Percentiles rank a stretch among this genome's conserved stretches.
phyloP scores from a whole-genome alignment of 2,888 invertebrate species.

The Ectropis crepuscularia region DNA sequence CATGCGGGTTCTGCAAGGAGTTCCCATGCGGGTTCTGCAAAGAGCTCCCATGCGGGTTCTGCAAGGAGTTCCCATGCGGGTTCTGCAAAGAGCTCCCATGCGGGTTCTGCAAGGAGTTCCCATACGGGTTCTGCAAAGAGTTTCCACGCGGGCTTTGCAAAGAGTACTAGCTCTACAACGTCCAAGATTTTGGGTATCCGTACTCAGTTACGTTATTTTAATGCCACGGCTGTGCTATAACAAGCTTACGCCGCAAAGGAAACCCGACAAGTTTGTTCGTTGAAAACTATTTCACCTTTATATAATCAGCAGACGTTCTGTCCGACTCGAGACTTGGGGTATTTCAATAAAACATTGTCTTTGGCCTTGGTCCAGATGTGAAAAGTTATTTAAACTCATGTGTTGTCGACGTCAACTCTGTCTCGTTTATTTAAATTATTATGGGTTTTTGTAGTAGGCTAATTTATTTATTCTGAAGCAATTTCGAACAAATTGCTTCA shows the following conservation, averaged over 20 bases:
- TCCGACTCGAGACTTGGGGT: constrained; percentile 9
- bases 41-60: too few species aligned
- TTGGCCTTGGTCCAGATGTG: constrained; percentile 33
- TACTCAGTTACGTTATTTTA: background rate
- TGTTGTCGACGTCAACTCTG: constrained; percentile 6
- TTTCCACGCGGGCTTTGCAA: too few species aligned
- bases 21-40: too few species aligned
- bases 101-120: too few species aligned
- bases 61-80: too few species aligned
- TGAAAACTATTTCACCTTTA: constrained; percentile 1
- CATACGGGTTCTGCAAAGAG: too few species aligned
- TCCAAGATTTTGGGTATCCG: too few species aligned
- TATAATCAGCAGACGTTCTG: constrained; percentile 7
- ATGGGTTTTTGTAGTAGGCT: constrained; percentile 2
- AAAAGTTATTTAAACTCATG: constrained; percentile 20
- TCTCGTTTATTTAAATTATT: constrained; percentile 18
- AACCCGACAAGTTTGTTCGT: background rate
- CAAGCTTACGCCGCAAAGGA: constrained; percentile 2
- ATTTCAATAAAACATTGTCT: constrained; percentile 20
- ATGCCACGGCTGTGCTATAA: background rate
- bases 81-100: too few species aligned
- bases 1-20: too few species aligned
- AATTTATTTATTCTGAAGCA: background rate
- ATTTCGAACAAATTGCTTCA: too few species aligned
- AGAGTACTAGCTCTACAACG: too few species aligned